Evolutionary conservation across 2,797 vertebrate genomes (phyloP).

Genomic region (Channallabes apus): DNA sequence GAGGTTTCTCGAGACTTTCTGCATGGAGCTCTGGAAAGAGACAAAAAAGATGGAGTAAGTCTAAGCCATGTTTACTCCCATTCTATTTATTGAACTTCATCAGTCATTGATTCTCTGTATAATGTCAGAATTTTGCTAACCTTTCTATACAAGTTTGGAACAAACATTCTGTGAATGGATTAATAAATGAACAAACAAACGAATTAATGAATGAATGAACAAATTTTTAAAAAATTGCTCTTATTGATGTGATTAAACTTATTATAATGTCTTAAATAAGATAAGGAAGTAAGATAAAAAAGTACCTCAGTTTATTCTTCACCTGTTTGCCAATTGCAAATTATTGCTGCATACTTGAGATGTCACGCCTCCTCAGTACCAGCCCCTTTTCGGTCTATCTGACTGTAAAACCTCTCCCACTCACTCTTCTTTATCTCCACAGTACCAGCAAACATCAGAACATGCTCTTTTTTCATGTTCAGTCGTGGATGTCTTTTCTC

Average conservation of each 20-base stretch:
- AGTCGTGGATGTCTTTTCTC: conserved; percentile 97
- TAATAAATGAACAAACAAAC: neutral
- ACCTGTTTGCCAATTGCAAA: conserved; percentile 50
- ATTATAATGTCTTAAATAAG: neutral
- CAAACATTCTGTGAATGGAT: neutral
- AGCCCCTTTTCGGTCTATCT: conserved; percentile 21
- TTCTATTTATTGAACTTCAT: neutral
- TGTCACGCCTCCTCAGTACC: conserved; percentile 60
- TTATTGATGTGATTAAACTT: neutral
- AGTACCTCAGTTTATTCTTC: conserved; percentile 56
- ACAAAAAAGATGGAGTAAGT: conserved; percentile 98
- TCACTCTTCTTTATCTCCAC: conserved; percentile 46
- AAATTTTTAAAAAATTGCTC: neutral
- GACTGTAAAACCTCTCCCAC: conserved; percentile 19
- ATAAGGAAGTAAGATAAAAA: neutral
- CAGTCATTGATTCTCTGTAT: neutral
- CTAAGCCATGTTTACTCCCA: conserved; percentile 15
- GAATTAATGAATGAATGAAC: neutral
- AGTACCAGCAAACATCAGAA: conserved; percentile 98
- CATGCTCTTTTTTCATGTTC: conserved; percentile 97
- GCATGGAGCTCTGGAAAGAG: conserved; percentile 92
- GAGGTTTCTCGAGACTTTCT: conserved; percentile 96
- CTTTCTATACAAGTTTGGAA: neutral
- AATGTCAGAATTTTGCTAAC: neutral
- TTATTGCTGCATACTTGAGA: conserved; percentile 56